These are phyloP conservation scores for Acrobasis consociella DNA, from an alignment of 2,888 invertebrate species.

Conservation along the genomic window DNA sequence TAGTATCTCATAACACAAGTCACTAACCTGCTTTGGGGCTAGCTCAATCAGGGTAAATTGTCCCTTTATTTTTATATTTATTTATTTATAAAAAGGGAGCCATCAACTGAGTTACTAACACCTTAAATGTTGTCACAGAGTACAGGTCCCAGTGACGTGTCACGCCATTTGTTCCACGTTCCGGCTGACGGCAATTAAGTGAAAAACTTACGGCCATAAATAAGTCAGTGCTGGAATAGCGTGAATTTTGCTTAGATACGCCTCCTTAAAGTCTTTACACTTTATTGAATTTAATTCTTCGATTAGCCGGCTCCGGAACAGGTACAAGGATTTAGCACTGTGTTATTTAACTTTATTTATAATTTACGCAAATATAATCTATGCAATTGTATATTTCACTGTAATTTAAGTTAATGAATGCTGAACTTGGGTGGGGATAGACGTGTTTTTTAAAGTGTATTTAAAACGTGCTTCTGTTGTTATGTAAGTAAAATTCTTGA, in stretches of 20 bases:
- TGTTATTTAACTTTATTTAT: constrained; percentile 2
- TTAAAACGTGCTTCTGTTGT: too few relatives aligned
- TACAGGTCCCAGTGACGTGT: constrained; percentile 20
- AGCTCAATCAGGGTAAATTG: too few relatives aligned
- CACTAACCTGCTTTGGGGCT: too few relatives aligned
- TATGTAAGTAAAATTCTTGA: neutral
- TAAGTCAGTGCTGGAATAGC: constrained; percentile 20
- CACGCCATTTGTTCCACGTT: constrained; percentile 24
- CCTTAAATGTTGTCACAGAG: constrained; percentile 6
- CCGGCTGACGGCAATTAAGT: constrained; percentile 30
- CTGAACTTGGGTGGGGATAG: neutral
- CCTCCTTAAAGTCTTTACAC: constrained; percentile 12
- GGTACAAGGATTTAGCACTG: neutral
- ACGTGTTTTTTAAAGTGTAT: neutral
- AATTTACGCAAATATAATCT: neutral
- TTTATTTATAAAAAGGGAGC: too few relatives aligned
- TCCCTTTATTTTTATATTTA: too few relatives aligned
- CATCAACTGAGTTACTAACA: too few relatives aligned
- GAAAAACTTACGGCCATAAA: constrained; percentile 33
- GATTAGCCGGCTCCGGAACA: constrained; percentile 13
- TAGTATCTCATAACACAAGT: too few relatives aligned
- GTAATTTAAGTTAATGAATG: constrained; percentile 7
- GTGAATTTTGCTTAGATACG: constrained; percentile 22
- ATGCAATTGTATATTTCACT: neutral
- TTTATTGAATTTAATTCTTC: constrained; percentile 21